These are phyloP conservation scores for Acanthopagrus latus DNA, from an alignment of 2,797 vertebrate genomes.

Conservation along the genomic window DNA sequence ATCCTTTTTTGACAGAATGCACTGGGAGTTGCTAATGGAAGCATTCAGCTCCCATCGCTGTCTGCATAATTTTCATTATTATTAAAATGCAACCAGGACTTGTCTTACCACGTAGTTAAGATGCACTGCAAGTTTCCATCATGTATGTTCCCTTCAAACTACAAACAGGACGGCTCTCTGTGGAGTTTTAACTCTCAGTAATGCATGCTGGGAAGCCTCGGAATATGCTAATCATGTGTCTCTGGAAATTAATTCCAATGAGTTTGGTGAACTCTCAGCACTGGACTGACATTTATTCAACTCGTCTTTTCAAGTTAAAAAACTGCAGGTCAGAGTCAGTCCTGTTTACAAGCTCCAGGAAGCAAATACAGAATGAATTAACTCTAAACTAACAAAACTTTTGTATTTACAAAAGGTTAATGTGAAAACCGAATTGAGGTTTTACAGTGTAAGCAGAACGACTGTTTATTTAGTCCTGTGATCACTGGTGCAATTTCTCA, in stretches of 20 bases:
- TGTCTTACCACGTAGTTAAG: background rate
- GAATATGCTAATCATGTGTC: background rate
- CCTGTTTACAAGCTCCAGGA: background rate
- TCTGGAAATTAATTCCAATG: background rate
- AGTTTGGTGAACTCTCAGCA: background rate
- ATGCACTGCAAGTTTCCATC: background rate
- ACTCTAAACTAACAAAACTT: background rate
- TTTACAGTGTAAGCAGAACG: background rate
- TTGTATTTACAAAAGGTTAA: background rate
- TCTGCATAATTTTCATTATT: constrained; percentile 7
- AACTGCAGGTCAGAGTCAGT: background rate
- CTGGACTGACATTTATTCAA: background rate
- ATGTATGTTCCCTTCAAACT: background rate
- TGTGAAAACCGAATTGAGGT: background rate
- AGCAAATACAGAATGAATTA: background rate
- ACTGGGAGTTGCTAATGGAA: background rate
- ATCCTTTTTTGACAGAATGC: background rate
- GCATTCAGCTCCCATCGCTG: background rate
- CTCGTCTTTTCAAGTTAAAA: background rate
- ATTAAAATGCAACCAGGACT: background rate
- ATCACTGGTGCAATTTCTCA: constrained; percentile 7
- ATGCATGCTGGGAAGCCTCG: background rate
- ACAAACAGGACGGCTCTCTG: background rate
- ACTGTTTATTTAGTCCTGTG: background rate
- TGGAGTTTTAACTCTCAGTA: background rate